phyloP scores from a whole-genome alignment of 2,797 vertebrate species.

The Fringilla coelebs region DNA sequence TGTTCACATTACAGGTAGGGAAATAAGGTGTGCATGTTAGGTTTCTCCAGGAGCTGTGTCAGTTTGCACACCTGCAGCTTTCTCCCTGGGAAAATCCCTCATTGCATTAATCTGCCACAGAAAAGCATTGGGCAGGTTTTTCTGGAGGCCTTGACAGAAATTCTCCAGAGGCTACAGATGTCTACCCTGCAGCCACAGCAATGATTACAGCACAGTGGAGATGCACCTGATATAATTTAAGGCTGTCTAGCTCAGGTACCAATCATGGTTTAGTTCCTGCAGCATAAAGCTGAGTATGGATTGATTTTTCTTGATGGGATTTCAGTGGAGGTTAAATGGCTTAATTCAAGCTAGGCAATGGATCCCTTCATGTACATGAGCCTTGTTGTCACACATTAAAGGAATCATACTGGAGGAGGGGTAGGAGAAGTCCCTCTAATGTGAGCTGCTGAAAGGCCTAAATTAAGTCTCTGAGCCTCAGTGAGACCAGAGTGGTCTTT shows the following conservation, averaged over 20 bases:
- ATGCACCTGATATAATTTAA: background rate
- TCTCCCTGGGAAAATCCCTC: background rate
- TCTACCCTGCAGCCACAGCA: background rate
- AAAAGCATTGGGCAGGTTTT: background rate
- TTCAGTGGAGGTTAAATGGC: background rate
- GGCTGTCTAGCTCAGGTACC: background rate
- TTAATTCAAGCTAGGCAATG: background rate
- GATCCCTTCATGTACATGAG: background rate
- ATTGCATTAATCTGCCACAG: background rate
- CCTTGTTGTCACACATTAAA: background rate
- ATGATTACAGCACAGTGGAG: background rate
- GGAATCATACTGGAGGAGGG: too few relatives aligned
- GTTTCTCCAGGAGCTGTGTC: background rate
- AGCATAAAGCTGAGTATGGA: background rate
- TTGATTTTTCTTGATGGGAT: background rate
- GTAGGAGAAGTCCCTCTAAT: background rate
- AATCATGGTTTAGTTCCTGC: background rate
- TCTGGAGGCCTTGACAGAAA: background rate
- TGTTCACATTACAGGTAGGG: background rate
- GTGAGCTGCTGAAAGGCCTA: background rate
- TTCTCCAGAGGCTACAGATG: conserved; percentile 9
- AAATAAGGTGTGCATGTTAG: background rate
- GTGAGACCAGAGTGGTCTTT: background rate
- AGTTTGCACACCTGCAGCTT: background rate
- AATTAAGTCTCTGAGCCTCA: background rate